Evolutionary conservation across 2,888 invertebrate species (phyloP), one percentile per base, ranked within the genome.

Genomic region (Sclerodermus sp.): DNA sequence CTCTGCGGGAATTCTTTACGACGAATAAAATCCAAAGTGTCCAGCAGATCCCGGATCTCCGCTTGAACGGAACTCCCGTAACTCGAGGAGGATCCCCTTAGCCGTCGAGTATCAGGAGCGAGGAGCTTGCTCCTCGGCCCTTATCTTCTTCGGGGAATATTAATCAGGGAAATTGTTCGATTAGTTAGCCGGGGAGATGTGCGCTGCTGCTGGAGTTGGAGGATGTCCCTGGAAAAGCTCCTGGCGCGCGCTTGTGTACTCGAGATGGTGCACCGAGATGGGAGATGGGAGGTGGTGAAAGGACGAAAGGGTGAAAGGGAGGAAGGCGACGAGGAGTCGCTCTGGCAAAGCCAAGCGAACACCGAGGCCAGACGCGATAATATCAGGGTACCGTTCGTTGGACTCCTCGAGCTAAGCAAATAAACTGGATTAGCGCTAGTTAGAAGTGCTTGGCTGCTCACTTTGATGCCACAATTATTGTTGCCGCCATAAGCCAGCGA

Each of bases 391-490:
- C 42, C 38, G 38, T 10, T 14, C 23, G n/a, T n/a, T 23, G 23
- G 32, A 36, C 38, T 16, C 31, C 34, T 18, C 41, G 45, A 39
- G 31, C 42, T 48, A 40, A 58, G 54, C 53, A 58, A 58, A 58
- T 49, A 58, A 67, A 65, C 59, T 55, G 50, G 58, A 67, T 67
- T 67, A 68, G 57, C 47, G 43, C 49, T 39, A 57, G 55, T 63
- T 57, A 58, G 58, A 48, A 45, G 47, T 57, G 53, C 58, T 55
- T 58, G 57, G 59, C 49, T 58, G 65, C 63, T 57, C 62, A 60
- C 67, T 68, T 67, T 66, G 65, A 58, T 57, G 57, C 56, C 58
- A 64, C 67, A 70, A 71, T 71, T 69, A 73, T 68, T 64, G 63
- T 58, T 63, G 51, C 43, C 40, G 17, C 2, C 14, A 30, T 49